Evolutionary conservation across 2,888 invertebrate genomes (phyloP), one percentile per base, ranked within the genome.

Genomic region (Cynaeus angustus): DNA sequence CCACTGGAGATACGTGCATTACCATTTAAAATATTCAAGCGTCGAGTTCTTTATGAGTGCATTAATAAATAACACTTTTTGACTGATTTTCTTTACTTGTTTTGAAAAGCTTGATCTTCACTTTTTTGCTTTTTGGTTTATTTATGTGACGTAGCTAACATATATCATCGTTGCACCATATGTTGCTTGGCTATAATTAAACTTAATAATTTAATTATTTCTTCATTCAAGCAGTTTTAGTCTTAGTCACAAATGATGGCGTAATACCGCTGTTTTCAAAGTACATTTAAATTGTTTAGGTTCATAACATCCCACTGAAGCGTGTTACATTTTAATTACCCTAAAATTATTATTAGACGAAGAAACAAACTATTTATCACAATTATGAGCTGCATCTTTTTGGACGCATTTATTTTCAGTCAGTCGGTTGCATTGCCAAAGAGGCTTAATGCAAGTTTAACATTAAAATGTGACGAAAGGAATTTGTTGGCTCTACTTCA

Each of bases 371-470:
- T 37, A 41, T 12, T 41, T 41, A 41, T 13, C 41, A 41, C n/a
- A n/a, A 41, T 41, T 41, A 41, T 41, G 41, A 13, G 12, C n/a
- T 41, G 12, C 41, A 41, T 12, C 10, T 41, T 41, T n/a, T 12
- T 41, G 41, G 3, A 41, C 7, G 0, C 12, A 13, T 41, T 41
- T 41, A 41, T 41, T 41, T 41, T 41, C 10, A 4, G 12, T 1
- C 12, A 41, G n/a, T 13, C 41, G 41, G 12, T 41, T 5, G 2
- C 41, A 13, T 7, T 41, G 41, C 41, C 41, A 41, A 41, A 10
- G 41, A 3, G 12, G 12, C 12, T 41, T 41, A 12, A 41, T 6
- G 12, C 41, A 13, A 10, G 2, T 12, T 41, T 41, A 4, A 6
- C 33, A 33, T 33, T 33, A 41, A 41, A 41, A 3, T 3, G 41